phyloP scores from a whole-genome alignment of 1,140 invertebrate species.

The Galleria mellonella region DNA sequence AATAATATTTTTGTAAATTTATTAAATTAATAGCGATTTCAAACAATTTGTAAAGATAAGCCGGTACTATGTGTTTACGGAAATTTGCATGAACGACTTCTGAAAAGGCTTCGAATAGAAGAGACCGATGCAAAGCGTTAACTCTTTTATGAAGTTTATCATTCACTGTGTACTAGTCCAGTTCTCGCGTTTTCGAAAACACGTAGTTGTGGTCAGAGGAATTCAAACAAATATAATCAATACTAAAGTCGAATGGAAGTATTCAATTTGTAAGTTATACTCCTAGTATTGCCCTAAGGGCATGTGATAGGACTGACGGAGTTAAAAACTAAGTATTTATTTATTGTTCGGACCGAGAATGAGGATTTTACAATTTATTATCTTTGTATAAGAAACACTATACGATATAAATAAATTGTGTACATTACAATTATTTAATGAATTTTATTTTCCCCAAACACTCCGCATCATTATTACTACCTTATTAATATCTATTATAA shows the following conservation, averaged over 20 bases:
- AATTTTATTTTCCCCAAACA: constrained; percentile 43
- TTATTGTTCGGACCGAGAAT: constrained; percentile 66
- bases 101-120: constrained; percentile 1
- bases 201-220: constrained; percentile 25
- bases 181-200: background rate
- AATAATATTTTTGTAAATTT: constrained; percentile 70
- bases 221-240: constrained; percentile 19
- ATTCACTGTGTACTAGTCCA: constrained; percentile 6
- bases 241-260: constrained; percentile 54
- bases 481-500: no score
- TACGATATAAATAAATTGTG: constrained; percentile 74
- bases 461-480: no score
- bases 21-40: constrained; percentile 46
- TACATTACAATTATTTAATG: constrained; percentile 59
- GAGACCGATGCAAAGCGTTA: background rate
- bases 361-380: constrained; percentile 74
- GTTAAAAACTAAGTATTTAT: constrained; percentile 67
- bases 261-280: constrained; percentile 50
- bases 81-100: background rate
- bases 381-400: constrained; percentile 71
- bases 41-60: constrained; percentile 23
- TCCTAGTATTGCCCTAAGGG: constrained; percentile 56
- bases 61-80: constrained; percentile 24
- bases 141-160: constrained; percentile 2
- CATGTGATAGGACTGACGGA: constrained; percentile 64